Base-by-base conservation (phyloP, 2,797 vertebrate species). In the Enoplosus armatus region DNA sequence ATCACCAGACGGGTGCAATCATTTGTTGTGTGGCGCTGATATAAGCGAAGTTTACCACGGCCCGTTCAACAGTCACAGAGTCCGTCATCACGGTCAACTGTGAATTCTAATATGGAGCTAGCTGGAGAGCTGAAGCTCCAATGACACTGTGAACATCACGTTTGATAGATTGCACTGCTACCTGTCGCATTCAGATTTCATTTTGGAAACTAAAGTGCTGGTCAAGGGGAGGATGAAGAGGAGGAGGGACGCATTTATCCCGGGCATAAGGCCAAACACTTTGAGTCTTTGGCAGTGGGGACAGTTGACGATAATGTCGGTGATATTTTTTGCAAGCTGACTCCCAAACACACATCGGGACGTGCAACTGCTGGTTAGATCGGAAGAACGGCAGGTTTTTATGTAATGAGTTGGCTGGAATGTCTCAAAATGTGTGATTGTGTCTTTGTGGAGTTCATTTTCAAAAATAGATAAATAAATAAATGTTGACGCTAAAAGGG, bases 201-300 rank as follows among this genome's bases (percentile, higher is more conserved):
- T 61, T 73, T 48, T 68, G 59, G 26, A 64, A 31, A 35, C 60
- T 45, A 16, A 63, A 56, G 45, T 53, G 48, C 79, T 51, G 75
- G 31, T 72, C 48, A 67, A 67, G 47, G 53, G 24, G 35, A 70
- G 58, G 50, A 56, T 29, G 29, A 70, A n/a, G 35, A 63, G 24
- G 56, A 69, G 53, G 62, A 63, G 60, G 53, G 63, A 50, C 45
- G 64, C 65, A 69, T 77, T 79, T 58, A 62, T 65, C 35, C 22
- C 3, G 29, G 65, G 75, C 72, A 54, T 14, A 7, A 55, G 31
- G 56, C 72, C 80, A 81, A 79, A 76, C 31, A 53, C 63, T 10
- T 60, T 24, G 39, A 45, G n/a, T 27, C 33, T 77, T 63, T 78
- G 77, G 71, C 74, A 78, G 43, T 12, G 24, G 60, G 27, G 45